Base-by-base conservation (phyloP, 2,888 invertebrate genomes). In the Drosophila siamana region DNA sequence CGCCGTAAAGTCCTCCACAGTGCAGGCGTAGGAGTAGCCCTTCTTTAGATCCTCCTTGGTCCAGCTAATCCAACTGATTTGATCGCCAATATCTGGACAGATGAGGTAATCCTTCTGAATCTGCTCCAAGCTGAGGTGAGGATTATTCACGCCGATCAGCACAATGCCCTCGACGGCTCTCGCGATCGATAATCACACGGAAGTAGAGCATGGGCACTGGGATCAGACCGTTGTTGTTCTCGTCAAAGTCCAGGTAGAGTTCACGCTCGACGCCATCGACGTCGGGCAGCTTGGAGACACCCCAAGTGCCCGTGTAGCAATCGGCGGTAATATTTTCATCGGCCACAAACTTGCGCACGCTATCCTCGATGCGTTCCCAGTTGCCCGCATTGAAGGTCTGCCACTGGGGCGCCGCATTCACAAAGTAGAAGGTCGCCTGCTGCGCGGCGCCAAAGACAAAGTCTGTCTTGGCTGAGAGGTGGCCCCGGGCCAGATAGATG, bases 401-500 rank as follows among this genome's bases (percentile, higher is more conserved):
- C 94, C 94, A 94, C 69, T 94, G 94, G 0, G 94, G 94, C 0
- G 93, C 93, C 0, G 90, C 93, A 78, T 94, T 94, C 0, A 94
- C 91, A 73, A 93, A 94, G 74, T 92, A 93, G 86, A 93, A 94
- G 0, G 93, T 93, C 0, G 93, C 92, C 43, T 90, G 88, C 67
- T 94, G 94, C 36, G 93, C 92, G 0, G 92, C 78, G 0, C 91
- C 93, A 68, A 92, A 94, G 7, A 93, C 92, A 64, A 93, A 93
- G 86, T 94, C 94, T 0, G 92, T 91, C 71, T 93, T 93, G 0
- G 94, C 93, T 0, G 93, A 91, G 19, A 94, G 77, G 84, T 94
- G 94, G 5, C 94, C 94, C 0, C 93, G 90, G 0, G 93, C 91
- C 47, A 94, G 72, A n/a, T 83, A 90, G 1, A 89, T 65, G 50